A percentile compares a stretch with the other conserved stretches of the same genome.
phyloP scores from a whole-genome alignment of 2,888 invertebrate genomes.

The Meghimatium bilineatum region DNA sequence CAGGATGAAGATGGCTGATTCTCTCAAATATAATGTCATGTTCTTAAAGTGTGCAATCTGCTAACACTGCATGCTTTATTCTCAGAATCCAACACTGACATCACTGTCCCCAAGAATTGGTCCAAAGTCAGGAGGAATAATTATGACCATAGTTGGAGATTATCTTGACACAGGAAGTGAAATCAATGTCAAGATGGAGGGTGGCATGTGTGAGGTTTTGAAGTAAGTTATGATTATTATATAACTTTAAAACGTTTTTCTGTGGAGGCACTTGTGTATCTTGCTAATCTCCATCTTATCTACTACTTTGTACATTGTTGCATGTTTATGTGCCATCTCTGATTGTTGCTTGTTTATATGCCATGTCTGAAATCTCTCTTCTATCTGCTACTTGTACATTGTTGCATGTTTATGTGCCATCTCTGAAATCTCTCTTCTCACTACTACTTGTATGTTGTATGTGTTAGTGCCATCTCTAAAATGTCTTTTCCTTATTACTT shows the following conservation, averaged over 20 bases:
- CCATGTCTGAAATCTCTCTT: no score
- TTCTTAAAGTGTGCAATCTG: not conserved
- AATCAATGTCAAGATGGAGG: constrained; percentile 88
- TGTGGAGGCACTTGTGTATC: not conserved
- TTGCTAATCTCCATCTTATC: not conserved
- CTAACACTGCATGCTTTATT: not conserved
- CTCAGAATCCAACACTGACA: constrained; percentile 83
- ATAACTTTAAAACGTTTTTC: not conserved
- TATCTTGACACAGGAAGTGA: constrained; percentile 94
- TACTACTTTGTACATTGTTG: no score
- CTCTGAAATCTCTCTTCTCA: no score
- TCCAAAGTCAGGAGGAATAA: constrained; percentile 96
- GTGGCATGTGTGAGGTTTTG: constrained; percentile 61
- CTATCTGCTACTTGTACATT: not conserved
- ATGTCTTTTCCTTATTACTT: not conserved
- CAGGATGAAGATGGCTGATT: not conserved
- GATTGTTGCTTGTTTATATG: not conserved
- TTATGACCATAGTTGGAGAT: constrained; percentile 91
- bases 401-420: not conserved
- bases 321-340: no score
- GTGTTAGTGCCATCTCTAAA: no score
- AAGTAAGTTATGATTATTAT: constrained; percentile 55
- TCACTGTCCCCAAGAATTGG: constrained; percentile 83
- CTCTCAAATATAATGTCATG: no score
- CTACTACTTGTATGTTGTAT: no score